Conservation (phyloP, 1,140 invertebrate genomes). For the Lepidostoma basale region DNA sequence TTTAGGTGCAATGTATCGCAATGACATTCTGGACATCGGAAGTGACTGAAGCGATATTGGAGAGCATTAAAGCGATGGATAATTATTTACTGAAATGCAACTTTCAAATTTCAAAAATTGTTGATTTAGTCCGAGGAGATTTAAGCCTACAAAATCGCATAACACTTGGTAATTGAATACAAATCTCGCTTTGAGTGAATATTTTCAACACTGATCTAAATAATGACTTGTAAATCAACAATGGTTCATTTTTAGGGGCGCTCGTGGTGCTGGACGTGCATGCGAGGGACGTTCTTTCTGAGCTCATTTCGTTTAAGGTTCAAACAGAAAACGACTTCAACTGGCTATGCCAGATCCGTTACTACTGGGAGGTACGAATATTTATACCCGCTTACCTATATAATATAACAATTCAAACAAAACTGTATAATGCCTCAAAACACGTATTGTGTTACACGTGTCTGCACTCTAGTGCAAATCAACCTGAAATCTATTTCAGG, state of each 20-base stretch:
- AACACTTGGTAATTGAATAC: conserved; percentile 78
- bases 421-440: too few relatives aligned
- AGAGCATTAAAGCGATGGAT: conserved; percentile 60
- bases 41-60: conserved; percentile 74
- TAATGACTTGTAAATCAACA: background rate
- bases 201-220: too few relatives aligned
- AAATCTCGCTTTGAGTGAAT: too few relatives aligned
- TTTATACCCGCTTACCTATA: too few relatives aligned
- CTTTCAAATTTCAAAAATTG: conserved; percentile 80
- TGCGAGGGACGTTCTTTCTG: conserved; percentile 82
- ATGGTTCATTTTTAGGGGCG: conserved; percentile 72
- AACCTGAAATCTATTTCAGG: too few relatives aligned
- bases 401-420: too few relatives aligned
- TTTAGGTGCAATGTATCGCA: conserved; percentile 80
- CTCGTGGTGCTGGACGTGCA: conserved; percentile 93
- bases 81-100: conserved; percentile 65
- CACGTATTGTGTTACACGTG: too few relatives aligned
- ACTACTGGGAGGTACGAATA: conserved; percentile 88
- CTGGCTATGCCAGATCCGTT: conserved; percentile 88
- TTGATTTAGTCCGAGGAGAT: conserved; percentile 84
- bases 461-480: too few relatives aligned
- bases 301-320: conserved; percentile 73
- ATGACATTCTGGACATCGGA: conserved; percentile 89
- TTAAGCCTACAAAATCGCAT: conserved; percentile 88
- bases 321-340: conserved; percentile 80